Evolutionary conservation across 2,797 vertebrate species (phyloP), one percentile per base, ranked within the genome.

Genomic region (Lateolabrax maculatus): DNA sequence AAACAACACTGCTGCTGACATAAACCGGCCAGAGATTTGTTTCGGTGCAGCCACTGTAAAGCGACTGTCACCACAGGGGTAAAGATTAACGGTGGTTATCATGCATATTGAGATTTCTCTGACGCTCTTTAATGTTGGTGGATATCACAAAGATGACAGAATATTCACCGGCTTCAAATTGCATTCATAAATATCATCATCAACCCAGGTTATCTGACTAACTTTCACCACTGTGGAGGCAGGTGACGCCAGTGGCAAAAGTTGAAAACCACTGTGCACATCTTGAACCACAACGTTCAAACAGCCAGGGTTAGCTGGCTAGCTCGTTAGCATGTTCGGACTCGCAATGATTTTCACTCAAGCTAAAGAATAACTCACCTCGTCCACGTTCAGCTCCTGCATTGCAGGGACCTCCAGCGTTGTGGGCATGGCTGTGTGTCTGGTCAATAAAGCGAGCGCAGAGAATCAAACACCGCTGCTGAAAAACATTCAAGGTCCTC

Each of bases 321-420:
- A 74, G 73, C 53, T 90, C 55, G 86, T 78, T 78, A 86, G 39
- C 76, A 66, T 80, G 23, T 44, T 71, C 43, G 15, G 31, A 39
- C 10, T 36, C 18, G 1, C 19, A 21, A 9, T 29, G 7, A 31
- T n/a, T 63, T 66, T 55, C 39, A 36, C 11, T 64, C 23, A 37
- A 10, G 46, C 43, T 13, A 27, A 62, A 19, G 11, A 70, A 58
- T 15, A 6, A 21, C 96, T 96, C 91, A 98, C 97, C 96, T 99
- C 97, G 9, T 93, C 94, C 76, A 98, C 97, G 1, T 94, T 95
- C 63, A 99, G 93, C 75, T 99, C 97, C 90, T 97, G 93, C 77
- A 94, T 19, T 6, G 94, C 53, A 10, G 98, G 98, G 12, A 98
- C 23, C 21, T 96, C 95, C 80, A 95, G 27, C 25, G 88, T 81